A percentile compares a stretch with the other conserved stretches of the same genome.
Conservation (phyloP, 1,140 invertebrate genomes). For the Drosophila asahinai region DNA sequence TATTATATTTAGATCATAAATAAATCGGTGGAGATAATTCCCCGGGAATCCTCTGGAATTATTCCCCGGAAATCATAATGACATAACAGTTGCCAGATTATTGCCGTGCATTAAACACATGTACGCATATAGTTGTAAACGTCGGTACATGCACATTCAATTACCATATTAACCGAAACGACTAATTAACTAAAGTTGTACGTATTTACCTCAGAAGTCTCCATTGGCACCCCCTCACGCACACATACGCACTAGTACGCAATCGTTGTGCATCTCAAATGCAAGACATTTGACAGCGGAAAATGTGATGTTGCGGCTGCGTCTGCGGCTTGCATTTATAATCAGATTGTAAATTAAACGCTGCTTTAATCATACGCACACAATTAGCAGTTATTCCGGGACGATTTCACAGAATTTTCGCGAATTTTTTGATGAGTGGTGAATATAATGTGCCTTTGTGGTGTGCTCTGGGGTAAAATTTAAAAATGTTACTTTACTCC, state of each 20-base stretch:
- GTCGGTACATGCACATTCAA: slow-evolving; percentile 43
- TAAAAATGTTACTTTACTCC: background rate
- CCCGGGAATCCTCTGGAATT: no score
- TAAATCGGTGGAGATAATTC: no score
- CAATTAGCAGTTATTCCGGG: no score
- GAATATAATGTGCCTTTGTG: no score
- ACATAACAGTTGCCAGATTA: slow-evolving; percentile 54
- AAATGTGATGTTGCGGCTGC: slow-evolving; percentile 21
- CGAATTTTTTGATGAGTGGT: no score
- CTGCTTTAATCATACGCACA: background rate
- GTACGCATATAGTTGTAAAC: slow-evolving; percentile 22
- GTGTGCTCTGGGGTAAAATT: no score
- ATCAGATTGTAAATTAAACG: background rate
- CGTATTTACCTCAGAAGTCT: slow-evolving; percentile 20
- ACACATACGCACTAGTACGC: background rate
- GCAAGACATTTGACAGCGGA: slow-evolving; percentile 13
- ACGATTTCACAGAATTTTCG: background rate
- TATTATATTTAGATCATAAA: no score
- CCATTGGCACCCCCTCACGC: slow-evolving; percentile 13
- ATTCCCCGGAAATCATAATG: slow-evolving; percentile 5
- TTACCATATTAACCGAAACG: slow-evolving; percentile 52
- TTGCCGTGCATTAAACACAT: slow-evolving; percentile 31
- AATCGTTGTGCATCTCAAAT: background rate
- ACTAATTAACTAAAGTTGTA: slow-evolving; percentile 48
- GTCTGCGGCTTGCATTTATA: slow-evolving; percentile 19